These are phyloP conservation scores for Pocillopora verrucosa DNA, from an alignment of 64 coral and sea anemone species.

Conservation along the genomic window DNA sequence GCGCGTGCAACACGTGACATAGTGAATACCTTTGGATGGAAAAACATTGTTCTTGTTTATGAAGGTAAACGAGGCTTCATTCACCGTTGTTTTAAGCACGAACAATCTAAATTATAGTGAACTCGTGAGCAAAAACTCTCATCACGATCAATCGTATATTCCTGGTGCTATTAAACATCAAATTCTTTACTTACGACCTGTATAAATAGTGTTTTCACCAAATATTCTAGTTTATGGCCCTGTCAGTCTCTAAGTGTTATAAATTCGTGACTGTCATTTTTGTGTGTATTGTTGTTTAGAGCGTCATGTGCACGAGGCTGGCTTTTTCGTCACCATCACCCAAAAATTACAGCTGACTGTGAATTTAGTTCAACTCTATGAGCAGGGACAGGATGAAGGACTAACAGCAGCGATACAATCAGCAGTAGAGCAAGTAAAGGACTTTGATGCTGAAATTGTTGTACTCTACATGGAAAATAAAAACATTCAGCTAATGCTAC, in stretches of 20 bases:
- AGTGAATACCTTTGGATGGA: conserved; percentile 41
- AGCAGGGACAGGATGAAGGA: not conserved
- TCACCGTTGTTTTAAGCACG: no score
- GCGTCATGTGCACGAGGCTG: not conserved
- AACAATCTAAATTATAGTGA: no score
- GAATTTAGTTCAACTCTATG: not conserved
- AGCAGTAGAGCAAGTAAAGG: not conserved
- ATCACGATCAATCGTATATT: not conserved
- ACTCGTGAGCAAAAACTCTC: no score
- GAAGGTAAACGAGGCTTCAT: not conserved
- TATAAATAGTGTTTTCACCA: no score
- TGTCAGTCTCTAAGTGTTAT: no score
- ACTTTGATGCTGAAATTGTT: not conserved
- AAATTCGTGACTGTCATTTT: not conserved
- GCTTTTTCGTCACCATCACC: conserved; percentile 12
- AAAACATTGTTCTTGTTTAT: conserved; percentile 21
- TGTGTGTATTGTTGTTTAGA: not conserved
- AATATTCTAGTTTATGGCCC: no score
- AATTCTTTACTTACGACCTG: no score
- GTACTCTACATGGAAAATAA: not conserved
- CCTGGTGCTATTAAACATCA: not conserved
- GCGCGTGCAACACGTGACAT: conserved; percentile 24
- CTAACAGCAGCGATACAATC: not conserved
- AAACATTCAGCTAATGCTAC: not conserved
- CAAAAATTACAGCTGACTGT: not conserved